Evolutionary conservation across 2,888 invertebrate genomes (phyloP).

Genomic region (Spilarctia lutea): DNA sequence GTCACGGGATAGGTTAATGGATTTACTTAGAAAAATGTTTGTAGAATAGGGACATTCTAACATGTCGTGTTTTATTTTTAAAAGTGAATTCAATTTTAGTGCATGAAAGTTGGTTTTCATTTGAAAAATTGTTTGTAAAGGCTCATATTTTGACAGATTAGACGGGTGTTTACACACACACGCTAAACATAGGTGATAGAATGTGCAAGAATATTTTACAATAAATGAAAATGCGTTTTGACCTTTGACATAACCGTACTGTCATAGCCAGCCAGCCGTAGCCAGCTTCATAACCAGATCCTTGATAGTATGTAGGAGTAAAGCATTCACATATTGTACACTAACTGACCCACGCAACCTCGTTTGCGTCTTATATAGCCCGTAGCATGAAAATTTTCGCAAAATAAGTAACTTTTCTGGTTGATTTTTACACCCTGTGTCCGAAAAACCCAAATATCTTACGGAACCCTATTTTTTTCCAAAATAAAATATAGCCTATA

Average conservation of each 20-base stretch:
- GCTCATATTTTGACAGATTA: background rate
- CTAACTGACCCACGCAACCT: too few relatives aligned
- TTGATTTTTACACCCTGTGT: too few relatives aligned
- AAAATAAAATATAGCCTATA: too few relatives aligned
- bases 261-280: too few relatives aligned
- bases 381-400: too few relatives aligned
- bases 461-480: too few relatives aligned
- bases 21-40: slow-evolving; percentile 22
- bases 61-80: background rate
- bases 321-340: too few relatives aligned
- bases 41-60: slow-evolving; percentile 1
- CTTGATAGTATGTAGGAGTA: too few relatives aligned
- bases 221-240: background rate
- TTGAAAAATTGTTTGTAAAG: background rate
- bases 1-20: slow-evolving; percentile 25
- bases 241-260: background rate
- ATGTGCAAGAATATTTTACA: background rate
- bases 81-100: background rate
- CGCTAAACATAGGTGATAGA: background rate
- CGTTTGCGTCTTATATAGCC: too few relatives aligned
- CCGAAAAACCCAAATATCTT: too few relatives aligned
- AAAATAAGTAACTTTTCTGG: too few relatives aligned
- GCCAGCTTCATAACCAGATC: too few relatives aligned
- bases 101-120: background rate
- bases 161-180: background rate